Percentiles rank a stretch among this genome's conserved stretches.
Conservation (phyloP, 1,140 invertebrate genomes). For the Papilio xuthus region DNA sequence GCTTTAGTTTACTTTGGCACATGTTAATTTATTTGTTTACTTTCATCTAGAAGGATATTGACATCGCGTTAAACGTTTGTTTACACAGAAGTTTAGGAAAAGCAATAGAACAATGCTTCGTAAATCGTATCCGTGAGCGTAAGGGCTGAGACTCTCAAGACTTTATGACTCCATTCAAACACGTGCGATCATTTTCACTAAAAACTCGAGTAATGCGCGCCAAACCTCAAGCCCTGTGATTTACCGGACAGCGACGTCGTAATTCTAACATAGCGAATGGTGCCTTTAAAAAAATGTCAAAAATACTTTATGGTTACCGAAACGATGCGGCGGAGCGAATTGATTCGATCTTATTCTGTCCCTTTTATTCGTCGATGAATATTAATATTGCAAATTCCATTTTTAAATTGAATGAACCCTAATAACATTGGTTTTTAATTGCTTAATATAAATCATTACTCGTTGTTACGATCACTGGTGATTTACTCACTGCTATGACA, state of each 20-base stretch:
- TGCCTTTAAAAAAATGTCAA: constrained; percentile 65
- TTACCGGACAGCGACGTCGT: constrained; percentile 59
- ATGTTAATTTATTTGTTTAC: constrained; percentile 35
- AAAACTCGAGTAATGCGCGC: constrained; percentile 55
- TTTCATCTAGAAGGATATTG: constrained; percentile 19
- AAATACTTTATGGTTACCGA: constrained; percentile 71
- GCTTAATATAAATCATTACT: constrained; percentile 76
- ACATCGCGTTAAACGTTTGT: constrained; percentile 51
- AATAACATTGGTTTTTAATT: constrained; percentile 73
- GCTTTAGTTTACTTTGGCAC: constrained; percentile 22
- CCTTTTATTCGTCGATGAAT: constrained; percentile 52
- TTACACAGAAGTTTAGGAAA: constrained; percentile 69
- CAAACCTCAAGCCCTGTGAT: constrained; percentile 71
- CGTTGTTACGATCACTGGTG: constrained; percentile 69
- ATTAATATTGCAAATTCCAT: constrained; percentile 49
- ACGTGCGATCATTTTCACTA: constrained; percentile 69
- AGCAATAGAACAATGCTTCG: constrained; percentile 70
- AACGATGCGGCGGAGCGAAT: constrained; percentile 62
- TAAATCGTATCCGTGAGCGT: constrained; percentile 61
- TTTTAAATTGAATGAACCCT: constrained; percentile 53
- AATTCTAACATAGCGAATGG: constrained; percentile 65
- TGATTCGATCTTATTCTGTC: constrained; percentile 70
- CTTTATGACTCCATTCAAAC: constrained; percentile 77
- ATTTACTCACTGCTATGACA: constrained; percentile 79
- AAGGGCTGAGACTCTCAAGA: constrained; percentile 45